Conservation (phyloP, 53 echinoderm and acorn worm genomes). For the Paracentrotus lividus region DNA sequence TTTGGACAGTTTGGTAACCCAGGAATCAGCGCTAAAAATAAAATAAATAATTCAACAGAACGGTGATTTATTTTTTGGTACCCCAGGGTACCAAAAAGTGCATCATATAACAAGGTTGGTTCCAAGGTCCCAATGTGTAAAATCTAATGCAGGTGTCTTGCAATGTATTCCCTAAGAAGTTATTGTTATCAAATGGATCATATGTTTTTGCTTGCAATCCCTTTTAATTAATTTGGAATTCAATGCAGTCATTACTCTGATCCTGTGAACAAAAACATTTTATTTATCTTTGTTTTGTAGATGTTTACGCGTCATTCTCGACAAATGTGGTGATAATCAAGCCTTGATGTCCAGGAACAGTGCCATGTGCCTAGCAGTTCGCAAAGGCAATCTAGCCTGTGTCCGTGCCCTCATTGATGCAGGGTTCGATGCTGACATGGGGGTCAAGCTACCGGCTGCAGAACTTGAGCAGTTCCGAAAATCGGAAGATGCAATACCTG, state of each 20-base stretch:
- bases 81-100: no score
- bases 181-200: background rate
- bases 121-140: no score
- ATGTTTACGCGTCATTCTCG: conserved; percentile 7
- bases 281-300: background rate
- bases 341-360: conserved; percentile 9
- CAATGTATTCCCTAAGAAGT: background rate
- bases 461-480: conserved; percentile 40
- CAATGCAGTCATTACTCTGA: background rate
- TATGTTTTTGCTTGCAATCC: background rate
- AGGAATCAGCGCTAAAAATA: no score
- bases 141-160: no score
- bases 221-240: background rate
- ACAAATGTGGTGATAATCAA: conserved; percentile 21
- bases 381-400: conserved; percentile 15
- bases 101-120: no score
- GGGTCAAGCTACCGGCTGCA: conserved; percentile 30
- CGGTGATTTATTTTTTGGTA: background rate
- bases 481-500: background rate
- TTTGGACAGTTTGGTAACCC: no score
- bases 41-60: no score
- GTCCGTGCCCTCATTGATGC: conserved; percentile 21
- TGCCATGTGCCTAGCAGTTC: conserved; percentile 45
- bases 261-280: background rate
- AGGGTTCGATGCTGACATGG: conserved; percentile 48